phyloP scores from a whole-genome alignment of 2,888 invertebrate species.

The Graphium colonna region DNA sequence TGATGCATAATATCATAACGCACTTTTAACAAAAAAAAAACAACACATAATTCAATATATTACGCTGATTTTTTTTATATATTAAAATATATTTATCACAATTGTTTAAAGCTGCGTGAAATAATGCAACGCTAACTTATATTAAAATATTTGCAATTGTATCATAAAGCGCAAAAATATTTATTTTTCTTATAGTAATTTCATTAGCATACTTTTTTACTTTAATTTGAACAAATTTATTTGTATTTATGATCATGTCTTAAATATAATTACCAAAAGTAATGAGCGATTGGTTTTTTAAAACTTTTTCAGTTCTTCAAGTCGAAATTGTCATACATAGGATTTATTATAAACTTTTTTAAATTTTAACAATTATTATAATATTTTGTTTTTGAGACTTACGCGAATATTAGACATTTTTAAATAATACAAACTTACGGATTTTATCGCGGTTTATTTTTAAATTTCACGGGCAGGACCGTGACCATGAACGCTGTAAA shows the following conservation, averaged over 20 bases:
- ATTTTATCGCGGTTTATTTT: too few species aligned
- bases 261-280: background rate
- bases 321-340: background rate
- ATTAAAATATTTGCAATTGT: constrained; percentile 1
- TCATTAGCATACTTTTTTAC: background rate
- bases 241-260: background rate
- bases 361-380: too few species aligned
- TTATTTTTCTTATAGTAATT: background rate
- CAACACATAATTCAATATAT: background rate
- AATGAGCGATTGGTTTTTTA: background rate
- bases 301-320: background rate
- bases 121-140: background rate
- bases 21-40: background rate
- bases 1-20: constrained; percentile 1
- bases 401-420: too few species aligned
- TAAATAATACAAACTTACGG: too few species aligned
- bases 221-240: background rate
- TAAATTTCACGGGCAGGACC: too few species aligned
- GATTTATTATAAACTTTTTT: too few species aligned
- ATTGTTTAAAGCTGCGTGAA: constrained; percentile 16
- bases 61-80: background rate
- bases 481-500: too few species aligned
- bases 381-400: too few species aligned
- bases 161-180: constrained; percentile 8
- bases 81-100: constrained; percentile 10